Base-by-base conservation (phyloP, 2,888 invertebrate species). In the Trichogramma evanescens region DNA sequence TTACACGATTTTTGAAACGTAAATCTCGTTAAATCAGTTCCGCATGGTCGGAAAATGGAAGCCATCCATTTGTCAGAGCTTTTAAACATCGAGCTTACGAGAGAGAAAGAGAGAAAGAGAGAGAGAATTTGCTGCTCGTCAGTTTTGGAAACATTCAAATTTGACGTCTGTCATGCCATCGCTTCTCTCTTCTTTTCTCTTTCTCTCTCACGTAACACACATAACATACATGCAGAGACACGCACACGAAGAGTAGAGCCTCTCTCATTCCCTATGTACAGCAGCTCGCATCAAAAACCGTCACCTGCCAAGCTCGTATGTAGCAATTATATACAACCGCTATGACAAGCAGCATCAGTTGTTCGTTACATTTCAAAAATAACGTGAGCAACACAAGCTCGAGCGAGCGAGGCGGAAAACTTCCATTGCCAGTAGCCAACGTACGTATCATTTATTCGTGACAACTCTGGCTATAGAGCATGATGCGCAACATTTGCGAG, bases 231-330 rank as follows among this genome's bases (percentile, higher is more conserved):
- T 13, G 13, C 13, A 13, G 1, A 13, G 13, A 13, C 26, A 26
- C 26, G 26, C 26, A 26, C 26, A 26, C 26, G 26, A 26, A 26
- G 26, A 26, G 26, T 26, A 26, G 26, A 26, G 26, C 26, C 26
- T 26, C 26, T 26, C 26, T 26, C 26, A 26, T 26, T 26, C 26
- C 26, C 26, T 26, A 26, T 26, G 26, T 26, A 26, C 13, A 69
- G 70, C 70, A 66, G 70, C 71, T 70, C 69, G 69, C 70, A 71
- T 76, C 74, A 72, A 68, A 26, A 67, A 63, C 68, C 71, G 72
- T 75, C 74, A 74, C 68, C 72, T 68, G 73, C 72, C 74, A 73
- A 72, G 67, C 70, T 70, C 71, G 70, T 70, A 71, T 69, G 70
- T 66, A 70, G 71, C 71, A 74, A 76, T 75, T 72, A 74, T 71